Evolutionary conservation across 2,113 vertebrate species (phyloP), one percentile per base, ranked within the genome.

Genomic region (Platanista minor): DNA sequence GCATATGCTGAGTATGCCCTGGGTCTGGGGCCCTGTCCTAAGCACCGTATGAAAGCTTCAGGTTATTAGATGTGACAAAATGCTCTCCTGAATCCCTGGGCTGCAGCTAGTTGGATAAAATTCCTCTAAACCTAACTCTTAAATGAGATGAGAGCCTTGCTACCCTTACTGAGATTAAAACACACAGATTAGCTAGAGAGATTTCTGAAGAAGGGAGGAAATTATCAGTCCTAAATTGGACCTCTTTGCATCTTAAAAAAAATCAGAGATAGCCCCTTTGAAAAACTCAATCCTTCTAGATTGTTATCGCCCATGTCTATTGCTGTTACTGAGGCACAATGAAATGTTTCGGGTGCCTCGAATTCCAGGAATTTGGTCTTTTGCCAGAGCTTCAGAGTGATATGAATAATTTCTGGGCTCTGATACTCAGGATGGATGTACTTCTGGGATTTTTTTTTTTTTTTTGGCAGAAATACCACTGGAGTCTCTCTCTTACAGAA

Each of bases 391-490:
- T 69, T 21, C 46, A 52, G 61, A 86, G 41, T 62, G 61, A 49
- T 29, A 39, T 64, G 93, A 91, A 91, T 97, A 93, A 91, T 93
- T 94, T 94, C 93, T 95, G 91, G 97, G 85, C 82, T 96, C 61
- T 84, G 33, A 75, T 64, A 29, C 57, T 90, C 2, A 5, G 74
- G 67, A 80, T 61, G 57, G 82, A 83, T 95, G 74, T 61, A 41
- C 87, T 97, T 94, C 59, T 86, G 75, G 74, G 67, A 59, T 80
- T 71, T 43, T 62, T 54, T 87, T 57, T 59, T 75, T 52, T 75
- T 82, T 69, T 21, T 39, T 77, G 75, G 57, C 91, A 94, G 77
- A 88, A 64, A 49, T 59, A 1, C 67, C 27, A 6, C 5, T 3
- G n/a, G 87, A 64, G 83, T 75, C 92, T 86, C 1, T 91, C n/a